phyloP scores from a whole-genome alignment of 1,140 invertebrate species.

The Alviniconcha marisindica region DNA sequence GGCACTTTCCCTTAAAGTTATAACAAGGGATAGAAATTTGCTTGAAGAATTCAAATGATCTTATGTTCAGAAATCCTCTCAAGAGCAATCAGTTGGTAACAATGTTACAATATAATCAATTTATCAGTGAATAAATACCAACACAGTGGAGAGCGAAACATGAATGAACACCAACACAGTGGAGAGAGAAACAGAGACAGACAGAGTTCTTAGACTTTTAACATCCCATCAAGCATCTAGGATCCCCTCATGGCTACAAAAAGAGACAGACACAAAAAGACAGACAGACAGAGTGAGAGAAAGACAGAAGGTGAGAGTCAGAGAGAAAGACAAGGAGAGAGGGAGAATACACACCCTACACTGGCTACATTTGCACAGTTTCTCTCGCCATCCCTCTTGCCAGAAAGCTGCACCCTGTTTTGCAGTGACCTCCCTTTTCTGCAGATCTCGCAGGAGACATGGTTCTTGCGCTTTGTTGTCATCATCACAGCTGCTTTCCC shows the following conservation, averaged over 20 bases:
- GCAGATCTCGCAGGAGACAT: slow-evolving; percentile 58
- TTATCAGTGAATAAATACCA: too few relatives aligned
- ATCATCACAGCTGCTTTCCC: not conserved
- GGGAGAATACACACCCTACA: slow-evolving; percentile 68
- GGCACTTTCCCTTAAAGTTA: too few relatives aligned
- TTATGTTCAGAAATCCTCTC: too few relatives aligned
- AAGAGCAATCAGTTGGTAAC: too few relatives aligned
- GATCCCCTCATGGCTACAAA: too few relatives aligned
- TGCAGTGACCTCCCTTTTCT: slow-evolving; percentile 47
- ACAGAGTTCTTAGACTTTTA: too few relatives aligned
- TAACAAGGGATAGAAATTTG: too few relatives aligned
- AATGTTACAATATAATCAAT: too few relatives aligned
- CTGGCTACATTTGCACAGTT: slow-evolving; percentile 81
- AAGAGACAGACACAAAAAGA: not conserved
- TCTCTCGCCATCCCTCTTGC: slow-evolving; percentile 84
- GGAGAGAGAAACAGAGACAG: not conserved
- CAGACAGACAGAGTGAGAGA: not conserved
- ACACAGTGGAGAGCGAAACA: not conserved
- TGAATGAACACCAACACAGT: not conserved
- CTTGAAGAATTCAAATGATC: too few relatives aligned
- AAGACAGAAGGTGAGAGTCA: not conserved
- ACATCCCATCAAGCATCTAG: too few relatives aligned
- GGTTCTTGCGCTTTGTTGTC: not conserved
- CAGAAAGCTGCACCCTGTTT: slow-evolving; percentile 80
- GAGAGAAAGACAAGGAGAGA: not conserved